Evolutionary conservation across 2,888 invertebrate species (phyloP).

Genomic region (Calameuta pallipes): DNA sequence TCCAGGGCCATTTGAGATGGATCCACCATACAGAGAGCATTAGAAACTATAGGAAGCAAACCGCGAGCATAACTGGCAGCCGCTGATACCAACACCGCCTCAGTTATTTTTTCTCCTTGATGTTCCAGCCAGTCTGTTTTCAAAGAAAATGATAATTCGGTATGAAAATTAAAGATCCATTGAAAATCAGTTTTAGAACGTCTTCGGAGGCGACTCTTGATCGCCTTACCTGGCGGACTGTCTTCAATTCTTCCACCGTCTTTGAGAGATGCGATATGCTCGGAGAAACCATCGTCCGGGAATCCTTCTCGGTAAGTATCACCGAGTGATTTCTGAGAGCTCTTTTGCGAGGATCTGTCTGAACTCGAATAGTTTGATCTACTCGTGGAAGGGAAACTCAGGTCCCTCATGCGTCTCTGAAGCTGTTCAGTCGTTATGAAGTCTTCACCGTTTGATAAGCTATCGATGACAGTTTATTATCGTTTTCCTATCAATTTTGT

Average conservation of each 20-base stretch:
- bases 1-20: slow-evolving; percentile 77
- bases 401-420: slow-evolving; percentile 79
- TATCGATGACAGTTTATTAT: slow-evolving; percentile 52
- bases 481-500: not conserved
- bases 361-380: slow-evolving; percentile 25
- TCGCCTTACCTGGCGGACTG: slow-evolving; percentile 38
- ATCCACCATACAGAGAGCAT: slow-evolving; percentile 76
- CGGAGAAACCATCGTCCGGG: slow-evolving; percentile 44
- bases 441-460: slow-evolving; percentile 86
- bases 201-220: slow-evolving; percentile 47
- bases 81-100: slow-evolving; percentile 83
- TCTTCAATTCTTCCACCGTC: slow-evolving; percentile 41
- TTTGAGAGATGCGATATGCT: slow-evolving; percentile 36
- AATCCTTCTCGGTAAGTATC: slow-evolving; percentile 41
- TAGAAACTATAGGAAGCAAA: slow-evolving; percentile 79
- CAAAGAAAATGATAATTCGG: slow-evolving; percentile 7
- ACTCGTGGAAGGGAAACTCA: slow-evolving; percentile 43
- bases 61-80: slow-evolving; percentile 86
- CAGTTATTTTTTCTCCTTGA: slow-evolving; percentile 76
- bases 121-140: slow-evolving; percentile 46
- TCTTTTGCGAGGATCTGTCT: slow-evolving; percentile 29
- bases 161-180: slow-evolving; percentile 8
- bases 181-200: slow-evolving; percentile 27
- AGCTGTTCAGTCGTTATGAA: slow-evolving; percentile 88
- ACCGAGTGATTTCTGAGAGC: slow-evolving; percentile 40